Percentiles rank a stretch among this genome's conserved stretches.
Evolutionary conservation across 2,797 vertebrate species (phyloP).

Genomic region (Sarcoramphus papa): DNA sequence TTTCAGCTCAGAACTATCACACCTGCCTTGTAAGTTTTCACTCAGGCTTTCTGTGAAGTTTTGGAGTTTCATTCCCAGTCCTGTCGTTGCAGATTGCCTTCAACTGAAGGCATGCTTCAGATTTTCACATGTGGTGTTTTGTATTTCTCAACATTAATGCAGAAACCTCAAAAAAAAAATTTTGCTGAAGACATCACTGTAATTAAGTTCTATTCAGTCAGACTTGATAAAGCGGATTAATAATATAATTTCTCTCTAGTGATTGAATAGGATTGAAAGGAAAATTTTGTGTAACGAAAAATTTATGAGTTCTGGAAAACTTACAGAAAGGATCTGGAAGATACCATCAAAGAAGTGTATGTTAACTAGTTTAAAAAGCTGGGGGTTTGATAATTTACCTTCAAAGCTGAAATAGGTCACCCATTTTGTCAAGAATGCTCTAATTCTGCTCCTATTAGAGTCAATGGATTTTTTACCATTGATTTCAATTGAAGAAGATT

Average conservation of each 20-base stretch:
- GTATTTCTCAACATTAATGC: not conserved
- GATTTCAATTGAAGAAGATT: not conserved
- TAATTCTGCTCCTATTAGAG: not conserved
- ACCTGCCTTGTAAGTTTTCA: not conserved
- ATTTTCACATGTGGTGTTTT: not conserved
- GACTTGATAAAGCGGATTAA: not conserved
- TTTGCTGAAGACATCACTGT: not conserved
- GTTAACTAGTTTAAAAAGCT: not conserved
- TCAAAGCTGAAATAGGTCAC: not conserved
- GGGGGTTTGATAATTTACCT: not conserved
- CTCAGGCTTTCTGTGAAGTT: not conserved
- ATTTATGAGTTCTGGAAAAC: not conserved
- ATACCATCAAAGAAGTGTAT: not conserved
- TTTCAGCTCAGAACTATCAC: not conserved
- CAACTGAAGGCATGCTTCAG: not conserved
- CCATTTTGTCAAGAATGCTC: not conserved
- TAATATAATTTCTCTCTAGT: not conserved
- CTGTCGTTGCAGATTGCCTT: not conserved
- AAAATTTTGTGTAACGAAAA: not conserved
- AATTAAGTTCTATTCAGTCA: conserved; percentile 7
- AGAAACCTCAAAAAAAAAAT: not conserved
- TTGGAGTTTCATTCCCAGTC: not conserved
- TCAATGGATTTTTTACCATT: not conserved
- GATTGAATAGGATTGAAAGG: not conserved
- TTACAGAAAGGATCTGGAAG: not conserved